These are phyloP conservation scores for Ostrea denselamellosa DNA, from an alignment of 1,140 invertebrate genomes.

Conservation along the genomic window DNA sequence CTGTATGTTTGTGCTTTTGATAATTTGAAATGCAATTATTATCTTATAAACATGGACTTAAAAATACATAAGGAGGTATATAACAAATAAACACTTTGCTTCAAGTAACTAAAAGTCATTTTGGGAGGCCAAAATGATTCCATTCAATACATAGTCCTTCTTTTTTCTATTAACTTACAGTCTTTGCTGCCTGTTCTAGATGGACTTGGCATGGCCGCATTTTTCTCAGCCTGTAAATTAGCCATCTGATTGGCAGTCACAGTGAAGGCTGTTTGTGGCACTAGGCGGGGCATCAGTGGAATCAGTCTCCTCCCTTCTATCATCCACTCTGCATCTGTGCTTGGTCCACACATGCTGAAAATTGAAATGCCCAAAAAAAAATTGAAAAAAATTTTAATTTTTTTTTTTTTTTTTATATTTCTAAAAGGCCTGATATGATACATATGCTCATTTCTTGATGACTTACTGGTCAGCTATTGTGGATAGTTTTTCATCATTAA, in stretches of 20 bases:
- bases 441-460: not conserved
- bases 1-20: no score
- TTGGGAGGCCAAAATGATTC: not conserved
- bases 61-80: no score
- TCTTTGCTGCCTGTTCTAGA: conserved; percentile 73
- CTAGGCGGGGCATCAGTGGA: conserved; percentile 88
- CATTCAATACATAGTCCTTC: not conserved
- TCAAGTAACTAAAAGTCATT: no score
- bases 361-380: not conserved
- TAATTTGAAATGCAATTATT: no score
- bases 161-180: conserved; percentile 56
- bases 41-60: no score
- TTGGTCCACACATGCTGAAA: conserved; percentile 88
- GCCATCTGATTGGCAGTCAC: conserved; percentile 88
- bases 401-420: no score
- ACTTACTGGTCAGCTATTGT: conserved; percentile 92
- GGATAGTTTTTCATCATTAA: conserved; percentile 92
- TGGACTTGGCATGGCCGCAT: conserved; percentile 72
- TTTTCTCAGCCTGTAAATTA: conserved; percentile 76
- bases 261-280: conserved; percentile 90
- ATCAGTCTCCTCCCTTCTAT: conserved; percentile 90
- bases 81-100: no score
- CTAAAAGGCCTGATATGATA: not conserved
- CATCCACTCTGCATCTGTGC: conserved; percentile 90
- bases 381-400: no score